phyloP scores from a whole-genome alignment of 2,113 vertebrate species.

The Telmatochromis bifrenatus region DNA sequence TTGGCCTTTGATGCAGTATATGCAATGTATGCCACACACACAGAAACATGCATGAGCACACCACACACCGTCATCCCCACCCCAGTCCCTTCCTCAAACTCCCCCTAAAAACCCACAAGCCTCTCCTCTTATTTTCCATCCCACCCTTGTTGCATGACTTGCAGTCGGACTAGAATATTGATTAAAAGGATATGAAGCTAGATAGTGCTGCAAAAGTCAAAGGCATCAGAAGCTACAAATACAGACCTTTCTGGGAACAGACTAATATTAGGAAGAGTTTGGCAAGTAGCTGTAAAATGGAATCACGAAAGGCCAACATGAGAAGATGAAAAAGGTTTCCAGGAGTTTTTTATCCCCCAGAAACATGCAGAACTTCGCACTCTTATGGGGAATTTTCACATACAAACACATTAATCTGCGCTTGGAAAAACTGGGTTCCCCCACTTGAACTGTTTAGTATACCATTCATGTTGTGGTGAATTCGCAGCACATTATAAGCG shows the following conservation, averaged over 20 bases:
- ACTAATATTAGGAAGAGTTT: constrained; percentile 4
- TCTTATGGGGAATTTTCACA: constrained; percentile 4
- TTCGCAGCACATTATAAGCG: constrained; percentile 1
- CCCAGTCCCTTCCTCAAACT: neutral
- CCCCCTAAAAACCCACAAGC: neutral
- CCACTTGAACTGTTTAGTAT: neutral
- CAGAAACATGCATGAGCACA: neutral
- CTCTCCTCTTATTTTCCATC: neutral
- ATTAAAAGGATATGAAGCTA: neutral
- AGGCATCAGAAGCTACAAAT: neutral
- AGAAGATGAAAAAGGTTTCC: neutral
- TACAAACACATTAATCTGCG: neutral
- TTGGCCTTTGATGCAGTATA: neutral
- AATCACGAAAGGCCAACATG: neutral
- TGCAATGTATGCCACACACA: constrained; percentile 9
- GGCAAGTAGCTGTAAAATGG: constrained; percentile 1
- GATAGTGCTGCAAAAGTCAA: neutral
- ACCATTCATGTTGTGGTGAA: neutral
- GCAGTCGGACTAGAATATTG: neutral
- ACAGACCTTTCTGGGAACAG: constrained; percentile 12
- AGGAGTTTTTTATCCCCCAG: neutral
- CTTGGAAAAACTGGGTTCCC: neutral
- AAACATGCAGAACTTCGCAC: neutral
- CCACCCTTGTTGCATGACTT: neutral
- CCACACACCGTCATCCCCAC: neutral